Conservation (phyloP, 1,140 invertebrate species). For the Calephelis nemesis region DNA sequence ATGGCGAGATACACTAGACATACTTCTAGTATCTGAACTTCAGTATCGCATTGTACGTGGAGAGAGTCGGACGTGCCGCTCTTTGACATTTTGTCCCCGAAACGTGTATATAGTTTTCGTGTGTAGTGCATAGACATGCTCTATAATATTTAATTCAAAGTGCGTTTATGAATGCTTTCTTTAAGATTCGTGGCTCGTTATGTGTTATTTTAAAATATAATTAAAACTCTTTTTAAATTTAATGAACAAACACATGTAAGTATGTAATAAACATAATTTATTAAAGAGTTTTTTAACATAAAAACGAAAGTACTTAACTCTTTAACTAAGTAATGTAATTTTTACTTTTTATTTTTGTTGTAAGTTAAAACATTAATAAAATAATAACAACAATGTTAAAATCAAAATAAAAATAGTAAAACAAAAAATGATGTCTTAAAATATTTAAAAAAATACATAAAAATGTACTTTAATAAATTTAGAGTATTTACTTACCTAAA, state of each 20-base stretch:
- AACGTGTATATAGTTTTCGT: conserved; percentile 42
- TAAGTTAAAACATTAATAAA: neutral
- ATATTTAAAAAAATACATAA: no score
- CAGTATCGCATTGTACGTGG: conserved; percentile 53
- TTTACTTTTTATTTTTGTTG: neutral
- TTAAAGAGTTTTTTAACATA: no score
- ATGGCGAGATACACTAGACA: conserved; percentile 46
- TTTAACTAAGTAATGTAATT: no score
- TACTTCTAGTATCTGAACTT: conserved; percentile 42
- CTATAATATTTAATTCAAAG: conserved; percentile 33
- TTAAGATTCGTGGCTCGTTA: conserved; percentile 39
- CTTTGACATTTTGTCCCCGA: conserved; percentile 14
- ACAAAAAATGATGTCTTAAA: no score
- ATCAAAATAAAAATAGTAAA: no score
- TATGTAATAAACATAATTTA: neutral
- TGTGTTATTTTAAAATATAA: conserved; percentile 27
- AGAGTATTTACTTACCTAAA: no score
- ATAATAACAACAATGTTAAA: no score
- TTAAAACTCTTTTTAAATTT: neutral
- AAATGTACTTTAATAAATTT: no score
- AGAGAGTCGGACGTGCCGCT: conserved; percentile 43
- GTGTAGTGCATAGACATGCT: conserved; percentile 42
- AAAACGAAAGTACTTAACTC: no score
- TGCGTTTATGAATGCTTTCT: conserved; percentile 38
- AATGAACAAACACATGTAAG: conserved; percentile 11